phyloP scores from a whole-genome alignment of 1,140 invertebrate species.

The Euura lappo region DNA sequence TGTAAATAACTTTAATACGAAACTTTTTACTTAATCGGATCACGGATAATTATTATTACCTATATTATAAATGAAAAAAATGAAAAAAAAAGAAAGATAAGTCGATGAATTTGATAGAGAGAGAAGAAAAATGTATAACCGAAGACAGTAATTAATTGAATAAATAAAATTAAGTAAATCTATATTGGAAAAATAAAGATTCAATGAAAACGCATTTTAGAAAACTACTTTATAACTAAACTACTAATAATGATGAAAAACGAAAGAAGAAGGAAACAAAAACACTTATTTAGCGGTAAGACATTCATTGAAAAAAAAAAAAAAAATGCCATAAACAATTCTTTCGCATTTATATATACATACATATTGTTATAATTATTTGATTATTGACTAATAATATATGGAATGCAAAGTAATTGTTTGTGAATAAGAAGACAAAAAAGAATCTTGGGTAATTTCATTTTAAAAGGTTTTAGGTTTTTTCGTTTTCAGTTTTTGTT shows the following conservation, averaged over 20 bases:
- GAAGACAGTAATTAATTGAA: too few species aligned
- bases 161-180: too few species aligned
- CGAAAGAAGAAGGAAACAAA: too few species aligned
- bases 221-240: too few species aligned
- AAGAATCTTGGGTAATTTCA: neutral
- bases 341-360: neutral
- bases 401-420: slow-evolving; percentile 2
- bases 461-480: slow-evolving; percentile 4
- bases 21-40: neutral
- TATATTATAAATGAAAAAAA: neutral
- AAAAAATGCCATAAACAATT: neutral
- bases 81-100: too few species aligned
- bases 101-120: too few species aligned
- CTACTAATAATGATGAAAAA: too few species aligned
- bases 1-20: neutral
- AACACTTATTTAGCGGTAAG: neutral
- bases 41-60: slow-evolving; percentile 5
- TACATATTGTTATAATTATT: neutral
- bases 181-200: too few species aligned
- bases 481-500: neutral
- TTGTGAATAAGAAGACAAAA: neutral
- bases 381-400: slow-evolving; percentile 5
- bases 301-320: neutral
- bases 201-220: too few species aligned
- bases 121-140: too few species aligned